phyloP scores from a whole-genome alignment of 2,888 invertebrate species.

The Agonopterix arenella region DNA sequence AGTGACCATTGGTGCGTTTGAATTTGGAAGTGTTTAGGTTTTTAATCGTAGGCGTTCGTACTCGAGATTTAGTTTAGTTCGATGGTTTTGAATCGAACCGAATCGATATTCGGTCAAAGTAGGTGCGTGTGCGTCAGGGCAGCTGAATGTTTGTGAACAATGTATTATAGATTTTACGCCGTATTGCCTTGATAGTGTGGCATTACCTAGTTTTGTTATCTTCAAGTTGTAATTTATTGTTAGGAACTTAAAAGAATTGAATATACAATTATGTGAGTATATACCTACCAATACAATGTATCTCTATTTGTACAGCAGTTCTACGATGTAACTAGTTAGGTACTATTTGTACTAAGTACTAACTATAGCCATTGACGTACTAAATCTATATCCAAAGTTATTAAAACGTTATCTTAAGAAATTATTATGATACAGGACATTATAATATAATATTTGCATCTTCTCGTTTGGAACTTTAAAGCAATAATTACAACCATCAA shows the following conservation, averaged over 20 bases:
- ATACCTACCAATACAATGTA: too few species aligned
- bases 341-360: too few species aligned
- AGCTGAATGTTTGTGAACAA: constrained; percentile 10
- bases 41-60: constrained; percentile 26
- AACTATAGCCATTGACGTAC: too few species aligned
- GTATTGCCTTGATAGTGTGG: constrained; percentile 2
- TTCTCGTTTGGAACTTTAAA: background rate
- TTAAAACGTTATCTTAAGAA: too few species aligned
- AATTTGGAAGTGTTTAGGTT: constrained; percentile 23
- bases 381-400: too few species aligned
- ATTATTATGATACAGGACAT: too few species aligned
- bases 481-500: background rate
- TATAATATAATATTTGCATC: too few species aligned
- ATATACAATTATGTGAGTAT: too few species aligned
- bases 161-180: constrained; percentile 4
- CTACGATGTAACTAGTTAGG: too few species aligned
- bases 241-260: too few species aligned
- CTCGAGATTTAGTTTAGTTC: constrained; percentile 18
- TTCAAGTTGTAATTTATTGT: too few species aligned
- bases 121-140: constrained; percentile 11
- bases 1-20: constrained; percentile 48
- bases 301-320: too few species aligned
- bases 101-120: constrained; percentile 24
- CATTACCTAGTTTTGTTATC: background rate
- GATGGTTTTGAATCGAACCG: constrained; percentile 33